phyloP scores from a whole-genome alignment of 1,140 invertebrate species.

The Dryas iulia region DNA sequence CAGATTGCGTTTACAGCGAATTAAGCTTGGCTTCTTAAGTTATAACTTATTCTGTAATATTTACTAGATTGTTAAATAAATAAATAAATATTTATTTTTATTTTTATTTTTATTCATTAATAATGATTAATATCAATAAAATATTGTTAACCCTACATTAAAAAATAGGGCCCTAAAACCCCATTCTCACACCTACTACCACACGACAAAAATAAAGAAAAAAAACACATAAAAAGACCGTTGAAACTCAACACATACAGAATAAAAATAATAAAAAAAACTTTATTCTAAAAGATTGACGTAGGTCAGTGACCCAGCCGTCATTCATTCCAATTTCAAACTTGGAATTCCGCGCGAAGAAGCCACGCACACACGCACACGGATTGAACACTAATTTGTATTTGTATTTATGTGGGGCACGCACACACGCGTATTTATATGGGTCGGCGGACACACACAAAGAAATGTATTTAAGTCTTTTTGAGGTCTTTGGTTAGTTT shows the following conservation, averaged over 20 bases:
- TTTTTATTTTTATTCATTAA: too few species aligned
- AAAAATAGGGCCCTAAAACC: neutral
- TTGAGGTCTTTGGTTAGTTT: constrained; percentile 18
- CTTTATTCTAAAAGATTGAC: constrained; percentile 53
- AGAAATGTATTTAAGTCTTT: constrained; percentile 35
- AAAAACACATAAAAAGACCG: neutral
- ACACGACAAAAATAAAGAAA: neutral
- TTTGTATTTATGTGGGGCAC: constrained; percentile 67
- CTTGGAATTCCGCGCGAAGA: constrained; percentile 73
- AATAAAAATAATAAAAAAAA: constrained; percentile 15
- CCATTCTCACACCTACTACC: neutral
- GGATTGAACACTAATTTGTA: constrained; percentile 47
- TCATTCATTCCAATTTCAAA: constrained; percentile 77
- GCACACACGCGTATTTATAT: constrained; percentile 58
- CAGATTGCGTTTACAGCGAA: neutral
- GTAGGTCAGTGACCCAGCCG: constrained; percentile 73
- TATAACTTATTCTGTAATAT: neutral
- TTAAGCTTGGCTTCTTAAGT: neutral
- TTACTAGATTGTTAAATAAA: neutral
- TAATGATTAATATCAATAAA: too few species aligned
- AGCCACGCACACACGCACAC: constrained; percentile 60
- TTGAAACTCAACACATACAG: constrained; percentile 4
- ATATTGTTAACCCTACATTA: too few species aligned
- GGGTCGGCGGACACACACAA: constrained; percentile 64
- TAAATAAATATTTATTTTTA: neutral